Evolutionary conservation across 1,140 invertebrate genomes (phyloP), one percentile per base, ranked within the genome.

Genomic region (Cydia amplana): DNA sequence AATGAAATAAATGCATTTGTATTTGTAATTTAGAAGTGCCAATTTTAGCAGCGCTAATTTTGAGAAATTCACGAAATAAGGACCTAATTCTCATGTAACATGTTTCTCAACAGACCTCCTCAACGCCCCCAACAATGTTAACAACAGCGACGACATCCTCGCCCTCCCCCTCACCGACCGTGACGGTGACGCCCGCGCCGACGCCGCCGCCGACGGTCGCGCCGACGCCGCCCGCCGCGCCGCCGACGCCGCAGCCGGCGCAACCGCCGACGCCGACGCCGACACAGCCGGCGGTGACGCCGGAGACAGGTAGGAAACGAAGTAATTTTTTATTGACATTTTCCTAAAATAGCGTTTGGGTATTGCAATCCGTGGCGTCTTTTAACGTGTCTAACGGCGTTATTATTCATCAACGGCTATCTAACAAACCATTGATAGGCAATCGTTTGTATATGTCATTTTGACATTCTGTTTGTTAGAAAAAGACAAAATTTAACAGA

Each of bases 251-350:
- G 79, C 87, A 89, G 78, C 83, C 87, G 14, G 83, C 84, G 16
- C 82, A 85, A 63, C 84, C 87, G 74, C 85, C 88, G 75, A 85
- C 86, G 78, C 84, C 83, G 12, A 82, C 85, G 51, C 12, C 46
- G 46, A 49, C 46, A 25, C 88, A 87, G 18, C 85, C 87, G 9
- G 83, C 87, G 75, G 83, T 87, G 55, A 89, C 87, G 70, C 90
- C 87, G 0, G 92, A 93, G 32, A 79, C 87, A 23, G 90, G 90
- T 90, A 16, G 85, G 89, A 23, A 23, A 20, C 2, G 16, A 2
- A 55, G 4, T 14, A 4, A 49, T 16, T 49, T 49, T 49, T 12
- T 49, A 16, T 4, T 14, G 2, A 12, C 2, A 14, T 49, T 49
- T 49, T 12, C 9, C 40, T 12, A 43, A 43, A 43, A 36, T 7